Conservation (phyloP, 2,797 vertebrate species). For the Myotis daubentonii region DNA sequence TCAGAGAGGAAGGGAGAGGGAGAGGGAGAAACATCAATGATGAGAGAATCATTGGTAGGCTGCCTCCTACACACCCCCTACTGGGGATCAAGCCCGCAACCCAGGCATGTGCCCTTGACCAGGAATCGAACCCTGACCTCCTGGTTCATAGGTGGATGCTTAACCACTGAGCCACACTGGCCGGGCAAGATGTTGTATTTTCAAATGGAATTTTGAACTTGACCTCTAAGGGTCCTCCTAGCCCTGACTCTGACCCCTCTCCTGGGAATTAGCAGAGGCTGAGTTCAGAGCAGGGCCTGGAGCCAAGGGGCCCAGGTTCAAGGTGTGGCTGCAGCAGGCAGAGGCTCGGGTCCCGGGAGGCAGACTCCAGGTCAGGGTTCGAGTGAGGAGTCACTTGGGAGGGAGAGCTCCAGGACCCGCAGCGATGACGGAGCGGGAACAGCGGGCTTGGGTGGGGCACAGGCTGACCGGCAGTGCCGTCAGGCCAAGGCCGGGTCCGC, state of each 20-base stretch:
- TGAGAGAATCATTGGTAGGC: too few relatives aligned
- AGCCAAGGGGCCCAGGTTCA: not conserved
- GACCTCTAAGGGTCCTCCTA: not conserved
- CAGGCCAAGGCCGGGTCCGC: not conserved
- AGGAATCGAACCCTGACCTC: too few relatives aligned
- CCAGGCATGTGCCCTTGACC: too few relatives aligned
- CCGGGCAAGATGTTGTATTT: not conserved
- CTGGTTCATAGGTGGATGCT: too few relatives aligned
- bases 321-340: not conserved
- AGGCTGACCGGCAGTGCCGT: not conserved
- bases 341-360: not conserved
- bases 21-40: too few relatives aligned
- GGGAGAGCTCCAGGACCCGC: not conserved
- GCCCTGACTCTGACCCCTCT: not conserved
- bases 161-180: too few relatives aligned
- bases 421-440: not conserved
- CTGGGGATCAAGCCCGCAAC: too few relatives aligned
- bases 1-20: too few relatives aligned
- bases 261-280: not conserved
- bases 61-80: too few relatives aligned
- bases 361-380: not conserved
- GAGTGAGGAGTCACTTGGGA: not conserved
- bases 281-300: not conserved
- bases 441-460: not conserved
- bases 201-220: not conserved